Base-by-base conservation (phyloP, 2,888 invertebrate species). In the Hartigia nigra region DNA sequence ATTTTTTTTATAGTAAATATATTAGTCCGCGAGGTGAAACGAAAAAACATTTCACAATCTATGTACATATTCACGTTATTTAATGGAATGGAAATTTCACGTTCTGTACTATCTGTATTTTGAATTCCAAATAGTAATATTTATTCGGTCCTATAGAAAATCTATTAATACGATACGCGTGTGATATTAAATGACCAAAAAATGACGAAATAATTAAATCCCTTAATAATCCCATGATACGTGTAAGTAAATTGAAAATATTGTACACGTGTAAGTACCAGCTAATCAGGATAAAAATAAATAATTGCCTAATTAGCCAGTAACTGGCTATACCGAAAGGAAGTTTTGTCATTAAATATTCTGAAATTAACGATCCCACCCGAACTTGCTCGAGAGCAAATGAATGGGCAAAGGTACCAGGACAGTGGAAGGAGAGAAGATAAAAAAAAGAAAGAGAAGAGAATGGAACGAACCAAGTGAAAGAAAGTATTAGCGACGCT, bases 311-410 rank as follows among this genome's bases (percentile, higher is more conserved):
- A 55, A 55, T 23, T 55, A 55, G 9, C 55, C 55, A 23, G 39
- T 39, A 39, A 14, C 39, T 39, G 39, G 23, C 5, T 55, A 23
- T 1, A 9, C 37, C 32, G n/a, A 9, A 14, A 69, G 35, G n/a
- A 69, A 77, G 75, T 69, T 69, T 69, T 36, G 74, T 77, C 74
- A 31, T 77, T 77, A 31, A 74, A 77, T 75, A 74, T 77, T 77
- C 55, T 69, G 31, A 35, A 74, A 77, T 77, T 77, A 77, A 39
- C 77, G 74, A 69, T 37, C 55, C 74, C n/a, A 9, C 55, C 23
- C 9, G 23, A 23, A 70, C 75, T 77, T 69, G 35, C 70, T 36
- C 31, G 74, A 5, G n/a, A 69, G 34, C 36, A 35, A 69, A 74
- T 70, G 32, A 35, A n/a, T 23, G n/a, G 31, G 69, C 1, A 31